These are phyloP conservation scores for Caenorhabditis auriculariae DNA, from an alignment of 2,888 invertebrate genomes.

Conservation along the genomic window DNA sequence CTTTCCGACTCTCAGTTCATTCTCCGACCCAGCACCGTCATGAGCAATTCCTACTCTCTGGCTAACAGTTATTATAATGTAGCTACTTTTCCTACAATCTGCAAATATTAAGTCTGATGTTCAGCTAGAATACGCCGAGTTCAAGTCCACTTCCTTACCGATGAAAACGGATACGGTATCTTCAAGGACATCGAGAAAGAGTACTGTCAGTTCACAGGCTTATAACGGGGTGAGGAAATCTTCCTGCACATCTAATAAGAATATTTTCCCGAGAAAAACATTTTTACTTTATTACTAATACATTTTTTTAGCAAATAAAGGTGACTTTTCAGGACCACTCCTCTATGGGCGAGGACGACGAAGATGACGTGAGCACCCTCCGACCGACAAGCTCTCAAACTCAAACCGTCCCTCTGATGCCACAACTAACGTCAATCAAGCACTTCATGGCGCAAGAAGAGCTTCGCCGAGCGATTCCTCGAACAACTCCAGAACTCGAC, in stretches of 20 bases:
- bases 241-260: too few relatives aligned
- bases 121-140: too few relatives aligned
- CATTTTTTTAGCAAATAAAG: too few relatives aligned
- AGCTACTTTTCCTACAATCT: neutral
- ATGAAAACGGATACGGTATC: constrained; percentile 12
- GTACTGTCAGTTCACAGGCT: constrained; percentile 18
- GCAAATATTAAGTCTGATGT: too few relatives aligned
- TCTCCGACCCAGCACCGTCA: constrained; percentile 23
- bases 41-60: constrained; percentile 14
- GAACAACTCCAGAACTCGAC: constrained; percentile 14
- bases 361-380: constrained; percentile 21
- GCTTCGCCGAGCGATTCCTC: too few relatives aligned
- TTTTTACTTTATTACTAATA: too few relatives aligned
- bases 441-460: constrained; percentile 14
- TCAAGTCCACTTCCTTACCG: neutral
- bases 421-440: constrained; percentile 19
- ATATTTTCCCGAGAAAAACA: too few relatives aligned
- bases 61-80: constrained; percentile 18
- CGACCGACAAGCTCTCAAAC: constrained; percentile 16
- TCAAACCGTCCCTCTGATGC: constrained; percentile 21
- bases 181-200: constrained; percentile 15
- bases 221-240: too few relatives aligned
- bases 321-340: too few relatives aligned
- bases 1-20: constrained; percentile 40
- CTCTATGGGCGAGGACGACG: too few relatives aligned